phyloP scores from a whole-genome alignment of 2,113 vertebrate species.

The Colistium nudipinnis region DNA sequence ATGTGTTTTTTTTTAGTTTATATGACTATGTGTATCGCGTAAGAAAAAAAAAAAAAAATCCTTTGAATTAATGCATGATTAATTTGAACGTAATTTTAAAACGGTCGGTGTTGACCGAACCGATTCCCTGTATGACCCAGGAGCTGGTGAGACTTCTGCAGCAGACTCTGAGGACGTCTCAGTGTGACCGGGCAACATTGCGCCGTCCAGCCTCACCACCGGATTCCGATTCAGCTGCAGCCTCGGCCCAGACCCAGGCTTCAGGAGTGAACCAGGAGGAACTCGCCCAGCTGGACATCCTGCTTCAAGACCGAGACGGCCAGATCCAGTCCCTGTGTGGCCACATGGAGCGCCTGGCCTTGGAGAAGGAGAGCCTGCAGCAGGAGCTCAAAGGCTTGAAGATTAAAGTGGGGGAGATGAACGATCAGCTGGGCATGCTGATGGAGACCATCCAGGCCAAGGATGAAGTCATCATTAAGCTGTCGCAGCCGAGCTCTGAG shows the following conservation, averaged over 20 bases:
- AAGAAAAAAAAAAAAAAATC: neutral
- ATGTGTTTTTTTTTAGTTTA: no score
- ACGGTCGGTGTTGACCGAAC: neutral
- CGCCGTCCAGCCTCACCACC: constrained; percentile 62
- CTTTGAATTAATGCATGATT: neutral
- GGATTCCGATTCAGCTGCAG: constrained; percentile 45
- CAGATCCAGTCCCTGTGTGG: constrained; percentile 89
- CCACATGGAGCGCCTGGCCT: constrained; percentile 87
- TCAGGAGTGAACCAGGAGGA: constrained; percentile 70
- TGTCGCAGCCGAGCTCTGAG: constrained; percentile 84
- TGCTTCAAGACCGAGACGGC: constrained; percentile 86
- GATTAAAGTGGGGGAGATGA: constrained; percentile 89
- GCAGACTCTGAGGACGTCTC: constrained; percentile 92
- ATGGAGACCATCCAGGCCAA: constrained; percentile 98
- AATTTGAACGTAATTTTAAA: neutral
- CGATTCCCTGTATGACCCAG: constrained; percentile 68
- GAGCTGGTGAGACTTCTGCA: constrained; percentile 95
- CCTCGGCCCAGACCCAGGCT: constrained; percentile 44
- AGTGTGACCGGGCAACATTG: constrained; percentile 82
- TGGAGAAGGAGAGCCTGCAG: constrained; percentile 91
- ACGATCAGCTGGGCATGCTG: constrained; percentile 91
- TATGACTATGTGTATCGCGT: no score
- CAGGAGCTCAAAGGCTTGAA: constrained; percentile 89
- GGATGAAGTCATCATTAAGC: constrained; percentile 95
- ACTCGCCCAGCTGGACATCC: constrained; percentile 33